Percentiles rank a stretch among this genome's conserved stretches.
Evolutionary conservation across 1,140 invertebrate species (phyloP).

Genomic region (Sycophaga agraensis): DNA sequence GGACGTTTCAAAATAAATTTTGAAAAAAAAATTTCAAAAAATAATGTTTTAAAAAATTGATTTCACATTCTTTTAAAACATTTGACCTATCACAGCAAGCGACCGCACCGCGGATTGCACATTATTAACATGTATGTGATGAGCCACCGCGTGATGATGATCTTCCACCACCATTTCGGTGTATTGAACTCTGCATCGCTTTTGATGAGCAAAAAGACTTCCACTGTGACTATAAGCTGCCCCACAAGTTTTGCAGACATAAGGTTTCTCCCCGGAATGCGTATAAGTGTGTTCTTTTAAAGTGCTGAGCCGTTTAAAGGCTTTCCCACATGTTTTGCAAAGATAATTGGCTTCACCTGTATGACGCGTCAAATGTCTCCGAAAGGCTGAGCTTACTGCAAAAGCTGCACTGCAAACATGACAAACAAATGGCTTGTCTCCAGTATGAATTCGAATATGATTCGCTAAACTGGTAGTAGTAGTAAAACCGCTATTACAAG

Average conservation of each 20-base stretch:
- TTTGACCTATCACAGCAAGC: slow-evolving; percentile 53
- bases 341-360: slow-evolving; percentile 62
- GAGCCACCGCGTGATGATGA: slow-evolving; percentile 40
- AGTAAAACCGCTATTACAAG: slow-evolving; percentile 56
- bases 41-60: too few species aligned
- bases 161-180: slow-evolving; percentile 49
- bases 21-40: background rate
- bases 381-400: slow-evolving; percentile 54
- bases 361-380: slow-evolving; percentile 63
- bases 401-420: slow-evolving; percentile 57
- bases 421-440: slow-evolving; percentile 55
- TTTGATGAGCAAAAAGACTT: slow-evolving; percentile 58
- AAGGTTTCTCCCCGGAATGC: slow-evolving; percentile 62
- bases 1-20: background rate
- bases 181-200: slow-evolving; percentile 51
- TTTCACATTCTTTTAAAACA: slow-evolving; percentile 40
- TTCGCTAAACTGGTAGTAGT: slow-evolving; percentile 55
- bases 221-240: slow-evolving; percentile 58
- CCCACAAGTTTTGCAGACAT: slow-evolving; percentile 61
- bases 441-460: slow-evolving; percentile 56
- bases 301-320: slow-evolving; percentile 66
- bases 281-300: slow-evolving; percentile 61
- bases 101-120: slow-evolving; percentile 51
- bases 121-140: slow-evolving; percentile 54
- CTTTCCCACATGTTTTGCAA: slow-evolving; percentile 66